A percentile compares a stretch with the other conserved stretches of the same genome.
Conservation (phyloP, 2,888 invertebrate species). For the Diploptera punctata region DNA sequence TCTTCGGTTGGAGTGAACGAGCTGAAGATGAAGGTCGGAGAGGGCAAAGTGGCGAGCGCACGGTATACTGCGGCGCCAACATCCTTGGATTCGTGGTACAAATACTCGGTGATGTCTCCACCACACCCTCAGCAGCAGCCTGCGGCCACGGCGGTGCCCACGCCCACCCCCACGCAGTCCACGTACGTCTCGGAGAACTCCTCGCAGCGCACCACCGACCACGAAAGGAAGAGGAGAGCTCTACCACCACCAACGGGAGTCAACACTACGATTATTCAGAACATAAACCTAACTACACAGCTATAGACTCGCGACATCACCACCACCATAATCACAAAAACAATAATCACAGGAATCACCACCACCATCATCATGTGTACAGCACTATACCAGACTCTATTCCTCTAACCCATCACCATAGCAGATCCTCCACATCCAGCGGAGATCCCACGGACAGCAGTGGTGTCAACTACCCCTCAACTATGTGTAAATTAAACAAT, state of each 20-base stretch:
- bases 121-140: conserved; percentile 67
- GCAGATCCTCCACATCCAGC: conserved; percentile 41
- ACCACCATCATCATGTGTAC: conserved; percentile 42
- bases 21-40: conserved; percentile 30
- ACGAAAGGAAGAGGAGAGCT: conserved; percentile 55
- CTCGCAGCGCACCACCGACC: conserved; percentile 59
- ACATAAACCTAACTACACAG: conserved; percentile 22
- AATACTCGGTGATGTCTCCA: conserved; percentile 59
- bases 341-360: neutral
- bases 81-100: conserved; percentile 69
- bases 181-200: conserved; percentile 58
- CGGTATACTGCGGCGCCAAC: conserved; percentile 78
- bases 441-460: conserved; percentile 14
- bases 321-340: conserved; percentile 13
- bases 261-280: conserved; percentile 68
- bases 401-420: conserved; percentile 39
- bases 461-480: neutral
- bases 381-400: conserved; percentile 42
- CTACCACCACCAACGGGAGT: conserved; percentile 57
- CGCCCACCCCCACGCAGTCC: conserved; percentile 69
- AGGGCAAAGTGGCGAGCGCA: conserved; percentile 59
- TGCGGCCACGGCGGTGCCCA: conserved; percentile 60
- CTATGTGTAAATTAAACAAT: conserved; percentile 11
- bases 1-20: conserved; percentile 34
- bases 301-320: conserved; percentile 15